A percentile compares a stretch with the other conserved stretches of the same genome.
Conservation (phyloP, 1,140 invertebrate genomes). For the Drosophila lini region DNA sequence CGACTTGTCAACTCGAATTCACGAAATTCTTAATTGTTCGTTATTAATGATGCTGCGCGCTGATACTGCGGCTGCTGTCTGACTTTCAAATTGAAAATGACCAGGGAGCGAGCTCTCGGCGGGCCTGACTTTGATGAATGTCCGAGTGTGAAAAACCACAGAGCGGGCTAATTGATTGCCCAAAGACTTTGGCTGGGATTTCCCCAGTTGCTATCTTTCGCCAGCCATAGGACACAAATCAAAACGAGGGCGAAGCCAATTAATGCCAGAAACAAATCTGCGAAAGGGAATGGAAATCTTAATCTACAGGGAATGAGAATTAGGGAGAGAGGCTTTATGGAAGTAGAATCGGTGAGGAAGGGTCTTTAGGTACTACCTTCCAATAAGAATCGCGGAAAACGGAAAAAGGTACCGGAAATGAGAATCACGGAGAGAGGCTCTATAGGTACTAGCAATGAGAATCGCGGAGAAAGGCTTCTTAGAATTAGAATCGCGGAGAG, state of each 20-base stretch:
- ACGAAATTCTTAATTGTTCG: conserved; percentile 74
- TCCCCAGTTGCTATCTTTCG: conserved; percentile 3
- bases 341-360: not conserved
- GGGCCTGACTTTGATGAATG: conserved; percentile 68
- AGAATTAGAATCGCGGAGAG: not conserved
- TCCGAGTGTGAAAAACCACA: conserved; percentile 58
- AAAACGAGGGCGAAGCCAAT: conserved; percentile 48
- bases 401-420: no score
- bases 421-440: not conserved
- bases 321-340: not conserved
- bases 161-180: conserved; percentile 67
- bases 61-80: conserved; percentile 35
- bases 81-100: conserved; percentile 75
- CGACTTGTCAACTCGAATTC: conserved; percentile 56
- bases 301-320: not conserved
- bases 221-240: conserved; percentile 23
- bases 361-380: not conserved
- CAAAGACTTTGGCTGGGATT: conserved; percentile 36
- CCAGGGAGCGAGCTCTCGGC: conserved; percentile 2
- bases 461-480: not conserved
- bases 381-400: not conserved
- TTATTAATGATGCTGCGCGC: conserved; percentile 67
- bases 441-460: not conserved
- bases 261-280: conserved; percentile 48
- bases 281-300: conserved; percentile 2